Conservation (phyloP, 2,113 vertebrate species). For the Haplochromis vanheusdeni region DNA sequence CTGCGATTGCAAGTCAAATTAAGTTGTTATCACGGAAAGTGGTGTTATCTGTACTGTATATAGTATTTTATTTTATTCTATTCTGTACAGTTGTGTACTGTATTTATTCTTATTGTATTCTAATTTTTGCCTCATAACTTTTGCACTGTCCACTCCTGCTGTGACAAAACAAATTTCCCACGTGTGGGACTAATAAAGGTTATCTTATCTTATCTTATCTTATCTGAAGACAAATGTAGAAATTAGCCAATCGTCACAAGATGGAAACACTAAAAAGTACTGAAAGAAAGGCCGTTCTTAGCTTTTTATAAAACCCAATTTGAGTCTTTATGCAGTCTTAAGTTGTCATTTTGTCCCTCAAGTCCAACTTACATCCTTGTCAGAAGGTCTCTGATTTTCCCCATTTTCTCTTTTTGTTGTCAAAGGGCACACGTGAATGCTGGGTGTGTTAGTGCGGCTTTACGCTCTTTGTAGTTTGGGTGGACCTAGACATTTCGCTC, state of each 20-base stretch:
- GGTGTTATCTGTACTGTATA: neutral
- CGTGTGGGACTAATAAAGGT: too few species aligned
- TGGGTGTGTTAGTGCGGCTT: neutral
- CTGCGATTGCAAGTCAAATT: neutral
- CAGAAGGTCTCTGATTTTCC: neutral
- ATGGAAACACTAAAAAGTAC: neutral
- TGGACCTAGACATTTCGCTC: neutral
- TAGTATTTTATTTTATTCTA: too few species aligned
- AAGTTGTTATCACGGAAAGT: neutral
- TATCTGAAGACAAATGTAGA: neutral
- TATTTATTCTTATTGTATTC: too few species aligned
- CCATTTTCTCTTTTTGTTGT: neutral
- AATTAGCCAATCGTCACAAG: neutral
- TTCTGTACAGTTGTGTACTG: too few species aligned
- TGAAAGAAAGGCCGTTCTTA: neutral
- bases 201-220: too few species aligned
- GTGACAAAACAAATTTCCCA: too few species aligned
- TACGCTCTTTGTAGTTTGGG: neutral
- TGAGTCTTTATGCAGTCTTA: neutral
- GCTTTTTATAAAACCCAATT: neutral
- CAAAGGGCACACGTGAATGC: neutral
- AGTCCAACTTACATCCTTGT: neutral
- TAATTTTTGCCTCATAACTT: too few species aligned
- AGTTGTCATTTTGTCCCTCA: neutral
- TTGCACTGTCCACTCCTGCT: too few species aligned